phyloP scores from a whole-genome alignment of 2,113 vertebrate genomes.

The Murina feae region DNA sequence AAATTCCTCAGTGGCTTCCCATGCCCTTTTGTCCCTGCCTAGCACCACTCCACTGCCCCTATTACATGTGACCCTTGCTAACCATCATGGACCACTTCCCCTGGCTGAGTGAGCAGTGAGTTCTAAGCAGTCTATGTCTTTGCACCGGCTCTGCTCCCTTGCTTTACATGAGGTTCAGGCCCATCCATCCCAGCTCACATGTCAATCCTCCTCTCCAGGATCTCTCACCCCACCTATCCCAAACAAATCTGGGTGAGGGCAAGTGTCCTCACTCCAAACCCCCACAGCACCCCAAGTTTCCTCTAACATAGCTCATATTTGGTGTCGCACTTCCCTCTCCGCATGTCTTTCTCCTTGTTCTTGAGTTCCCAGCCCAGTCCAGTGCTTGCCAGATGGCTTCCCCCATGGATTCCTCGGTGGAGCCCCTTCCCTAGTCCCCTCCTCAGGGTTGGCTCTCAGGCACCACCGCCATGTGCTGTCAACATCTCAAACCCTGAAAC shows the following conservation, averaged over 20 bases:
- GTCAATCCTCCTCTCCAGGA: background rate
- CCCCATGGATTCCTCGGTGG: background rate
- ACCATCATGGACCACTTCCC: background rate
- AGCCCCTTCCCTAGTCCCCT: background rate
- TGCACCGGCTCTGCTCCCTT: background rate
- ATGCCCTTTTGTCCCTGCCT: background rate
- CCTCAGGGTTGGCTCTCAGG: background rate
- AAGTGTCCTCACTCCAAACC: background rate
- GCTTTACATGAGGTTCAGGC: background rate
- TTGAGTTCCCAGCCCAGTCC: background rate
- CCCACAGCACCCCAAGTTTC: background rate
- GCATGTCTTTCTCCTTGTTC: background rate
- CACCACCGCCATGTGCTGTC: background rate
- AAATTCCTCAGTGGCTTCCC: background rate
- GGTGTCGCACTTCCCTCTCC: background rate
- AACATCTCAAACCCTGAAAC: background rate
- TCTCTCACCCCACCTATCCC: background rate
- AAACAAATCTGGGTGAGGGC: background rate
- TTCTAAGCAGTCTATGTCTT: background rate
- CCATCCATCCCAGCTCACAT: background rate
- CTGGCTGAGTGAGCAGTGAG: background rate
- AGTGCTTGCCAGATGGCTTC: background rate
- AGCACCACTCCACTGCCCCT: background rate
- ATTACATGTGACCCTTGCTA: background rate
- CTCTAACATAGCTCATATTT: background rate